phyloP scores from a whole-genome alignment of 2,797 vertebrate species.

The Malurus splendens region DNA sequence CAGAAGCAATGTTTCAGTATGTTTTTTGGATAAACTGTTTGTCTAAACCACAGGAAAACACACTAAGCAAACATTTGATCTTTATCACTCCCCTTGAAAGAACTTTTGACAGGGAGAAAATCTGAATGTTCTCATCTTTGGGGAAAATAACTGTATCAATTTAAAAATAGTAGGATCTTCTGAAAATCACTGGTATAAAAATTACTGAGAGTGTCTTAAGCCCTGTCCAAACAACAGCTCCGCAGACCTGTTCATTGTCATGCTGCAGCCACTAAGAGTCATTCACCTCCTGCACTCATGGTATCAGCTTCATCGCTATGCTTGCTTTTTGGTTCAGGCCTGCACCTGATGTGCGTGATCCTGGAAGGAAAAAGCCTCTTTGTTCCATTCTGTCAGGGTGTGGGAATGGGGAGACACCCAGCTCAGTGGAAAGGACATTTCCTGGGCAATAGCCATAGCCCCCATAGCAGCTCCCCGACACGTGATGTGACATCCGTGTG shows the following conservation, averaged over 20 bases:
- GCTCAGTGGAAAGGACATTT: constrained; percentile 41
- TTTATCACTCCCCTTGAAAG: neutral
- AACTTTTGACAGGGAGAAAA: neutral
- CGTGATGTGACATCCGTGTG: neutral
- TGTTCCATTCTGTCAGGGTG: constrained; percentile 50
- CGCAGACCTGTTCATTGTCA: neutral
- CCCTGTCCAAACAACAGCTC: neutral
- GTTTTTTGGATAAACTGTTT: neutral
- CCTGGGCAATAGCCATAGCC: constrained; percentile 32
- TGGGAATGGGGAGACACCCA: constrained; percentile 55
- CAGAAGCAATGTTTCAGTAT: neutral
- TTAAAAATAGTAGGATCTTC: neutral
- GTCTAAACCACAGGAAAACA: neutral
- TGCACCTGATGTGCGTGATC: neutral
- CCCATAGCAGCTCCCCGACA: neutral
- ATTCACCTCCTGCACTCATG: neutral
- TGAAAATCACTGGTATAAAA: neutral
- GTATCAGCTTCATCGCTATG: neutral
- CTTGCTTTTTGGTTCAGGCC: constrained; percentile 7
- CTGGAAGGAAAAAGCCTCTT: constrained; percentile 46
- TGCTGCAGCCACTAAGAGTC: neutral
- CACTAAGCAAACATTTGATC: neutral
- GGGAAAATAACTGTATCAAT: neutral
- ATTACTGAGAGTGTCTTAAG: neutral
- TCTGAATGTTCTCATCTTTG: neutral